phyloP scores from a whole-genome alignment of 2,113 vertebrate species.

The Scatophagus argus region DNA sequence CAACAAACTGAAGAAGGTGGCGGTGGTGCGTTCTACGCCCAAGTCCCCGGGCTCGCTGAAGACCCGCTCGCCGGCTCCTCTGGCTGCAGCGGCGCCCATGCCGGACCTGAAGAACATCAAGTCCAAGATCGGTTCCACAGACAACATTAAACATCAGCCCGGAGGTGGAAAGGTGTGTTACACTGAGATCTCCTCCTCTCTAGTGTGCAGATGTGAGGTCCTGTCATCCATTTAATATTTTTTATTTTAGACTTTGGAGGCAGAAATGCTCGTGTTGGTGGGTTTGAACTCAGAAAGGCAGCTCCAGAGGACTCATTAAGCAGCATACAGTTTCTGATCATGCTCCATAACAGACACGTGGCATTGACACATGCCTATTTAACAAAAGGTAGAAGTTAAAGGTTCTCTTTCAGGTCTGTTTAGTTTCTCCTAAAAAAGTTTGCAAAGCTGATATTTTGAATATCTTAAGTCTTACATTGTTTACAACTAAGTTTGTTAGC shows the following conservation, averaged over 20 bases:
- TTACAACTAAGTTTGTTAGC: no score
- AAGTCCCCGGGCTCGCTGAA: slow-evolving; percentile 95
- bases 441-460: no score
- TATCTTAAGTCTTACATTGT: no score
- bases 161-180: slow-evolving; percentile 93
- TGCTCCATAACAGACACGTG: no score
- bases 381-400: not conserved
- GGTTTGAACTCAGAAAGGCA: not conserved
- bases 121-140: slow-evolving; percentile 96
- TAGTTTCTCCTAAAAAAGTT: no score
- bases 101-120: slow-evolving; percentile 94
- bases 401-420: no score
- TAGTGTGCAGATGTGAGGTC: not conserved
- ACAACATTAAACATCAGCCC: slow-evolving; percentile 96
- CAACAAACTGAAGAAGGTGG: slow-evolving; percentile 95
- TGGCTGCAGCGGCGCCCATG: slow-evolving; percentile 84
- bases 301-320: not conserved
- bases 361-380: not conserved
- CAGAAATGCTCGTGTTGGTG: not conserved
- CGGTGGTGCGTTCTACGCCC: slow-evolving; percentile 94
- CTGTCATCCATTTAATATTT: not conserved
- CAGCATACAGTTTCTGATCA: no score
- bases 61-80: slow-evolving; percentile 85
- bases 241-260: not conserved
- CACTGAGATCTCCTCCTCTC: not conserved